Evolutionary conservation across 2,113 vertebrate genomes (phyloP), one percentile per base, ranked within the genome.

Genomic region (Illadopsis cleaveri): DNA sequence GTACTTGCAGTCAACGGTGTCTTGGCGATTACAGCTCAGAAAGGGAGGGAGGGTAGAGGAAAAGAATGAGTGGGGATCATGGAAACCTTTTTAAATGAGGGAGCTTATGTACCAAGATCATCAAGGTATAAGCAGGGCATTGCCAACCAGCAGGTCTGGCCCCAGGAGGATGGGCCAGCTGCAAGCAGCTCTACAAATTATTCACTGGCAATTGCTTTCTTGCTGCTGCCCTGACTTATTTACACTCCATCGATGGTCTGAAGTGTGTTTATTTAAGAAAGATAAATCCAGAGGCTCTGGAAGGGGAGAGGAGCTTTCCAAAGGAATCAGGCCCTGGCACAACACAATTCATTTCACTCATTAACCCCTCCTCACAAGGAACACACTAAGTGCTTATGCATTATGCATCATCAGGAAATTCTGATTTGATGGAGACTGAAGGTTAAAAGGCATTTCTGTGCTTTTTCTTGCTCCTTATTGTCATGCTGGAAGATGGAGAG

Each of bases 181-280:
- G 85, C 92, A 86, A 77, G 48, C 79, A 75, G 66, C 86, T 21
- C 76, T 20, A 56, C 71, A 54, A 82, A 94, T 47, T 61, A 75
- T 47, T 58, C 84, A 86, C 85, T 92, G 92, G 93, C 97, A 97
- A 48, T 71, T 61, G 53, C 85, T 79, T 87, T 58, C 95, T 82
- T 90, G 84, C 94, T 82, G 83, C 89, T 90, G 83, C 95, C 92
- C 90, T 93, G 82, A 94, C 77, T 94, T 89, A 95, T 90, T 72
- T 82, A 94, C 89, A 90, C 50, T 66, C 90, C 91, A 93, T n/a
- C n/a, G n/a, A n/a, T n/a, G n/a, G n/a, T 95, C 86, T 95, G 93
- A 95, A 97, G 94, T 84, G 79, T 96, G 94, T 96, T 97, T 96
- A 81, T 85, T 89, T 84, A 83, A 95, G 86, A 71, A 73, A 96